phyloP scores from a whole-genome alignment of 1,140 invertebrate species.

The Diorhabda elongata region DNA sequence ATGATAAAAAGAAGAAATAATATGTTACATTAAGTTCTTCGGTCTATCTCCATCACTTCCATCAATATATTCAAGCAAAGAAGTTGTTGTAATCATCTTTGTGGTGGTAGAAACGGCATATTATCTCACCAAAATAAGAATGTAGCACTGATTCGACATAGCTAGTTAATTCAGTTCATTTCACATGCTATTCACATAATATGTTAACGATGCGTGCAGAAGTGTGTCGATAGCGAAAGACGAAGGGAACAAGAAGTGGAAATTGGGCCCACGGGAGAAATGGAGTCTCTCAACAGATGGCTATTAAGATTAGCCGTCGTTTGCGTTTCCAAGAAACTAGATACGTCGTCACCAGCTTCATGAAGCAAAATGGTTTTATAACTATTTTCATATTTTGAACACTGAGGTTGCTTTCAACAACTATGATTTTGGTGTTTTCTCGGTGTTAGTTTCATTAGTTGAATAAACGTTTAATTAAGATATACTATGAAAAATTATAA shows the following conservation, averaged over 20 bases:
- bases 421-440: too few species aligned
- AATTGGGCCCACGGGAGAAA: slow-evolving; percentile 16
- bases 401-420: background rate
- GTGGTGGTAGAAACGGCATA: background rate
- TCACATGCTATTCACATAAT: slow-evolving; percentile 33
- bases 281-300: slow-evolving; percentile 21
- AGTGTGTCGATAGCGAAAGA: slow-evolving; percentile 20
- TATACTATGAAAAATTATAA: too few species aligned
- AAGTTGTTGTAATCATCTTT: background rate
- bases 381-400: slow-evolving; percentile 1
- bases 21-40: too few species aligned
- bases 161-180: slow-evolving; percentile 29
- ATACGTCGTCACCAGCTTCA: background rate
- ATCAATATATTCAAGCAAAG: too few species aligned
- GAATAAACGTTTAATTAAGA: too few species aligned
- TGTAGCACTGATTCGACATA: background rate
- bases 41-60: too few species aligned
- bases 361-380: background rate
- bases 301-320: slow-evolving; percentile 13
- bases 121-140: background rate
- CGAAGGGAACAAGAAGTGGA: slow-evolving; percentile 13
- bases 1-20: too few species aligned
- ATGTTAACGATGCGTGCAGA: slow-evolving; percentile 34
- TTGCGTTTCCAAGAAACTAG: slow-evolving; percentile 11
- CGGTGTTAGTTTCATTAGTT: too few species aligned